Evolutionary conservation across 1,140 invertebrate species (phyloP).

Genomic region (Drosophila yakuba): DNA sequence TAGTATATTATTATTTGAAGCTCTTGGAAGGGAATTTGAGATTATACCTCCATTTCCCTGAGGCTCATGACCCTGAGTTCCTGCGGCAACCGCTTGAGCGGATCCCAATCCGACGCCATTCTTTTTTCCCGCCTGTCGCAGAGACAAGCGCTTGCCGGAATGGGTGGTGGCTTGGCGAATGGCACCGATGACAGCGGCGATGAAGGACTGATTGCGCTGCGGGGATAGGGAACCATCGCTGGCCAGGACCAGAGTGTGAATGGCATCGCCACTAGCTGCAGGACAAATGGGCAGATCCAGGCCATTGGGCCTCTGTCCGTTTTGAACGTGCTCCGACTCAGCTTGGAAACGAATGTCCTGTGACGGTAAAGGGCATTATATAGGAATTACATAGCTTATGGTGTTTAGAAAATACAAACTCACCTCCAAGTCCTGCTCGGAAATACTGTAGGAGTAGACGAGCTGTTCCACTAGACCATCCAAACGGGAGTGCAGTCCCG

Average conservation of each 20-base stretch:
- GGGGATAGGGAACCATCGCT: constrained; percentile 87
- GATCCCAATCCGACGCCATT: constrained; percentile 29
- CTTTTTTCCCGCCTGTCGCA: constrained; percentile 59
- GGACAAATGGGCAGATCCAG: constrained; percentile 60
- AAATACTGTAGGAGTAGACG: constrained; percentile 90
- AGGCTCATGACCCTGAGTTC: constrained; percentile 37
- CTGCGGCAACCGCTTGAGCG: constrained; percentile 6
- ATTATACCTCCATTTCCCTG: constrained; percentile 56
- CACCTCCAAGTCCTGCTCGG: constrained; percentile 90
- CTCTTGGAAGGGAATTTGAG: too few relatives aligned
- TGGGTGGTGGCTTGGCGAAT: constrained; percentile 87
- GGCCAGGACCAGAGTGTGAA: constrained; percentile 67
- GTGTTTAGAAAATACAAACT: constrained; percentile 2
- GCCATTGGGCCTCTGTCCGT: constrained; percentile 62
- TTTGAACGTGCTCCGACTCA: constrained; percentile 88
- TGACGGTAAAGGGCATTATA: constrained; percentile 1
- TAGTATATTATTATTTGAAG: not conserved
- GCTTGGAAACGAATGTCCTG: constrained; percentile 91
- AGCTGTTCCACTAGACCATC: constrained; percentile 90
- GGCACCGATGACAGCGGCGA: constrained; percentile 89
- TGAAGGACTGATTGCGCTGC: constrained; percentile 88
- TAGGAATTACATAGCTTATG: too few relatives aligned
- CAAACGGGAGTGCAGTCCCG: constrained; percentile 89
- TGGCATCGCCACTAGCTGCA: constrained; percentile 40
- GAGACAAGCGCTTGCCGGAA: constrained; percentile 73